Percentiles rank a stretch among this genome's conserved stretches.
Conservation (phyloP, 2,113 vertebrate genomes). For the Triplophysa rosa region DNA sequence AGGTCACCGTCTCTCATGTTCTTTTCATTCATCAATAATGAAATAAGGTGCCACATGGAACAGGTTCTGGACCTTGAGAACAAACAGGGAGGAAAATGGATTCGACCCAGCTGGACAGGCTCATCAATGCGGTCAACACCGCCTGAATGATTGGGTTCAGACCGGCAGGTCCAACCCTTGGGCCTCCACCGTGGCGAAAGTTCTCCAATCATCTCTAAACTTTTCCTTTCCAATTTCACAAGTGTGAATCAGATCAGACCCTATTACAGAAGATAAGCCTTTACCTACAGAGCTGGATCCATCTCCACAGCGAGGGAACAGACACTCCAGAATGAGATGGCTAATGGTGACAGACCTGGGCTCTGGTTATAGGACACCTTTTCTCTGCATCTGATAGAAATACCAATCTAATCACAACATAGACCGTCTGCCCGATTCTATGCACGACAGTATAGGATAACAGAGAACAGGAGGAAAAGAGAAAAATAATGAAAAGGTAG, state of each 20-base stretch:
- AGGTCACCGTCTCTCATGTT: constrained; percentile 3
- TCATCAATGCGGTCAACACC: constrained; percentile 73
- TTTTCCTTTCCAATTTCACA: constrained; percentile 52
- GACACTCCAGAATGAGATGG: constrained; percentile 19
- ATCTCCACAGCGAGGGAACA: constrained; percentile 17
- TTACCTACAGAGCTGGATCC: constrained; percentile 24
- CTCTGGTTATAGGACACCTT: constrained; percentile 37
- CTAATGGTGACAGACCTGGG: constrained; percentile 32
- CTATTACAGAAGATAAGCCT: constrained; percentile 48
- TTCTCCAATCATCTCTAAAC: constrained; percentile 48
- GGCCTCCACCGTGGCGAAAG: constrained; percentile 15
- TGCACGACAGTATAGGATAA: constrained; percentile 22
- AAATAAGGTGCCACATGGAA: constrained; percentile 37
- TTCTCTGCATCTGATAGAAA: constrained; percentile 42
- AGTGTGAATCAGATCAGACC: constrained; percentile 42
- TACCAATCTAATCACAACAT: constrained; percentile 30
- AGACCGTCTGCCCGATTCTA: constrained; percentile 23
- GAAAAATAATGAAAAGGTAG: neutral
- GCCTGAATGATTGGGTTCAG: constrained; percentile 68
- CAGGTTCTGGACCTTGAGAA: constrained; percentile 57
- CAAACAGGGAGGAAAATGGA: constrained; percentile 67
- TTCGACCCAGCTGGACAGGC: constrained; percentile 65
- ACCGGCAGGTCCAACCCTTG: constrained; percentile 37
- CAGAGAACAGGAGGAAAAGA: neutral
- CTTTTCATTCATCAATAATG: constrained; percentile 15